Conservation (phyloP, 2,888 invertebrate genomes). For the Leptinotarsa juncta region DNA sequence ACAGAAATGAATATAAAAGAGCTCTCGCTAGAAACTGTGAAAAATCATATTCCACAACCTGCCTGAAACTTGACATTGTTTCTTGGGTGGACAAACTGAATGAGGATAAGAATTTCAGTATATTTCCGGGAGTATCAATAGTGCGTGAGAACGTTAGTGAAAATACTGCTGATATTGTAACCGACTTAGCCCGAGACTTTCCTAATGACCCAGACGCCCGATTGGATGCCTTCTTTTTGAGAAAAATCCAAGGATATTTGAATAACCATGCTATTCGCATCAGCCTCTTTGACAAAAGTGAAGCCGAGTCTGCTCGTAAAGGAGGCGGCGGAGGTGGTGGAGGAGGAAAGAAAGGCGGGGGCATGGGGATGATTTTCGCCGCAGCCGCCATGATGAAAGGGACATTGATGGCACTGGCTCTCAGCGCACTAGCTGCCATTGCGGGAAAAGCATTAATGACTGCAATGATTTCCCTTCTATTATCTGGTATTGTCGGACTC, state of each 20-base stretch:
- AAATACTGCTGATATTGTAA: conserved; percentile 74
- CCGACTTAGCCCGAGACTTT: conserved; percentile 77
- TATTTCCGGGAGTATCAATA: conserved; percentile 78
- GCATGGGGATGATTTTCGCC: conserved; percentile 58
- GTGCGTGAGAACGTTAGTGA: conserved; percentile 69
- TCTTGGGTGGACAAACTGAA: conserved; percentile 78
- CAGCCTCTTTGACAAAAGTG: conserved; percentile 63
- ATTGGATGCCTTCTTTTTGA: conserved; percentile 77
- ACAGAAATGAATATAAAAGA: conserved; percentile 10
- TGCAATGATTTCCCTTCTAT: conserved; percentile 79
- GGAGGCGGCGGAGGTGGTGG: conserved; percentile 46
- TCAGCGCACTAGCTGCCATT: conserved; percentile 78
- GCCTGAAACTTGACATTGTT: conserved; percentile 79
- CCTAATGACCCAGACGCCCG: conserved; percentile 79
- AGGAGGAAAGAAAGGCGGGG: conserved; percentile 62
- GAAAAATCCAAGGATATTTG: conserved; percentile 75
- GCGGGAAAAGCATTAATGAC: conserved; percentile 86
- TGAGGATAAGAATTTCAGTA: conserved; percentile 73
- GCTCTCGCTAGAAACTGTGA: conserved; percentile 65
- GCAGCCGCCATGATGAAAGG: conserved; percentile 72
- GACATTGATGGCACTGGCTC: conserved; percentile 76
- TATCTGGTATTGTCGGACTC: conserved; percentile 79
- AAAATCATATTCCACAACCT: conserved; percentile 74
- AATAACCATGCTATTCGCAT: conserved; percentile 78
- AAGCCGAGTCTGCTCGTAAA: conserved; percentile 17